A percentile compares a stretch with the other conserved stretches of the same genome.
These are phyloP conservation scores for Cheilosia urbana DNA, from an alignment of 2,888 invertebrate species.

Conservation along the genomic window DNA sequence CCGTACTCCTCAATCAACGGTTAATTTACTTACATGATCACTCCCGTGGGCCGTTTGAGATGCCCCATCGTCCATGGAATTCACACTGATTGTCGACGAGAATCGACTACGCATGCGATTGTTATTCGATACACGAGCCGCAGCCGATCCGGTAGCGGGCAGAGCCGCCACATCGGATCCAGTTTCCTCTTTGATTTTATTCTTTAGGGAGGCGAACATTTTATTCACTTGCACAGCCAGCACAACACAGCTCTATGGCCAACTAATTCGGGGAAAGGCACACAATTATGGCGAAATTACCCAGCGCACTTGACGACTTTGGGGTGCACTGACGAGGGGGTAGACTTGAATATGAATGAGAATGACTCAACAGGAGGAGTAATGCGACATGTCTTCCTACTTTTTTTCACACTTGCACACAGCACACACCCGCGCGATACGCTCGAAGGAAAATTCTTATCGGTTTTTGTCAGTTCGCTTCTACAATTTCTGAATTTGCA, in stretches of 20 bases:
- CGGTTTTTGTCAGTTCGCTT: slow-evolving; percentile 29
- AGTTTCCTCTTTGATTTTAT: slow-evolving; percentile 95
- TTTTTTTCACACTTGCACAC: neutral
- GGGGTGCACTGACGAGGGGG: slow-evolving; percentile 19
- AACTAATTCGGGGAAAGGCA: slow-evolving; percentile 26
- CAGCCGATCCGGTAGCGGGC: slow-evolving; percentile 28
- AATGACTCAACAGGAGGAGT: slow-evolving; percentile 73
- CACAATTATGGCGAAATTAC: slow-evolving; percentile 31
- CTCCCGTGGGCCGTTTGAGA: slow-evolving; percentile 64
- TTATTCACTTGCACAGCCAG: slow-evolving; percentile 73
- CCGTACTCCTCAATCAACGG: slow-evolving; percentile 7
- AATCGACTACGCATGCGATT: slow-evolving; percentile 82
- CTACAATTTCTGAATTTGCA: slow-evolving; percentile 42
- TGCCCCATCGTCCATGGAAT: slow-evolving; percentile 81
- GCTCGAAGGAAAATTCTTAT: slow-evolving; percentile 9
- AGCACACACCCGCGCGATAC: slow-evolving; percentile 24
- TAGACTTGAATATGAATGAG: slow-evolving; percentile 52
- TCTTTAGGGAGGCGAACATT: slow-evolving; percentile 95
- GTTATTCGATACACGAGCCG: slow-evolving; percentile 76
- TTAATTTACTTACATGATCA: slow-evolving; percentile 76
- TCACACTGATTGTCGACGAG: slow-evolving; percentile 81
- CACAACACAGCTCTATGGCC: slow-evolving; percentile 37
- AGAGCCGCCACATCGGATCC: slow-evolving; percentile 88
- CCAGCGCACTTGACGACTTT: slow-evolving; percentile 30
- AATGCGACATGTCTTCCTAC: slow-evolving; percentile 53